phyloP scores from a whole-genome alignment of 1,140 invertebrate species.

The Tetramorium simillimum region DNA sequence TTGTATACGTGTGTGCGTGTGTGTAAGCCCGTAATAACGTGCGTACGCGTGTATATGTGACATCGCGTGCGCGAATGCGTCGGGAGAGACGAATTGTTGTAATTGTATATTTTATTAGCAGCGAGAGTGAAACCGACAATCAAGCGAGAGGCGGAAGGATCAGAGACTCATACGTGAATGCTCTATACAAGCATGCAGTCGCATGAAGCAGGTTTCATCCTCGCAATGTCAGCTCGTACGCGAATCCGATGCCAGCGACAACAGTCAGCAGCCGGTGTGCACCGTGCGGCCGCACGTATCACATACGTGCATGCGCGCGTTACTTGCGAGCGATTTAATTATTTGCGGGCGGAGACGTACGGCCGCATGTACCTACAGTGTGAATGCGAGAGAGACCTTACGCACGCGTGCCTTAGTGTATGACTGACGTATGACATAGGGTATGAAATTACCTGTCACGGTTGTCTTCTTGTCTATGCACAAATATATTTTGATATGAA shows the following conservation, averaged over 20 bases:
- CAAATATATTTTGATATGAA: slow-evolving; percentile 87
- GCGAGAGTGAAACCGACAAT: slow-evolving; percentile 37
- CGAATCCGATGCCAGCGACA: slow-evolving; percentile 74
- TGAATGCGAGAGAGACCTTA: slow-evolving; percentile 43
- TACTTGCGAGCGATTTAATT: slow-evolving; percentile 60
- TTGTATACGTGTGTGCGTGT: slow-evolving; percentile 39
- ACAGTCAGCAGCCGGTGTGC: slow-evolving; percentile 20
- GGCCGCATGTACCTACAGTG: slow-evolving; percentile 27
- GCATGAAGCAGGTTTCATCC: slow-evolving; percentile 82
- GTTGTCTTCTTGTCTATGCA: slow-evolving; percentile 85
- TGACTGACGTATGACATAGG: slow-evolving; percentile 80
- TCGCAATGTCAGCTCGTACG: slow-evolving; percentile 67
- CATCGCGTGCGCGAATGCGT: slow-evolving; percentile 46
- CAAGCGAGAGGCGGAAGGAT: slow-evolving; percentile 47
- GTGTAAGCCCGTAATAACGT: slow-evolving; percentile 16
- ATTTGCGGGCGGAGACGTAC: slow-evolving; percentile 27
- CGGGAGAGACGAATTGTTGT: slow-evolving; percentile 56
- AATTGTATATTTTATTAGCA: slow-evolving; percentile 65
- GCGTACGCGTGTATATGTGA: not conserved
- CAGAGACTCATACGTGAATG: slow-evolving; percentile 64
- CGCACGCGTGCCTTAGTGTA: slow-evolving; percentile 70
- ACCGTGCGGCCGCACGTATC: slow-evolving; percentile 2
- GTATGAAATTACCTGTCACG: slow-evolving; percentile 84
- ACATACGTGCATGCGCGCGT: slow-evolving; percentile 19
- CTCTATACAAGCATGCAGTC: slow-evolving; percentile 70